Percentiles rank a stretch among this genome's conserved stretches.
Evolutionary conservation across 2,113 vertebrate genomes (phyloP).

Genomic region (Pao palembangensis): DNA sequence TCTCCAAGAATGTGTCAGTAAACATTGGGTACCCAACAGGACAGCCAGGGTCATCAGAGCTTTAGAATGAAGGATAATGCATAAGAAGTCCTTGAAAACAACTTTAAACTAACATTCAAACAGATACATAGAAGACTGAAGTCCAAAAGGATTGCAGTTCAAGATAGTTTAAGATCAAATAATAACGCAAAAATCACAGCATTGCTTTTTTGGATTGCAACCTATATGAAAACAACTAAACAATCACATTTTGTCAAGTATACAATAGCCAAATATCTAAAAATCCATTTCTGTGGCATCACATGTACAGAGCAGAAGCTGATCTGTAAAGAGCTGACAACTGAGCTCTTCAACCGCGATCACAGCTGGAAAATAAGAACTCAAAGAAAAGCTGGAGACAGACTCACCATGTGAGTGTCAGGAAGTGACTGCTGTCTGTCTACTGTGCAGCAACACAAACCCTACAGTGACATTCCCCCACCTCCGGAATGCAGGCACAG

Average conservation of each 20-base stretch:
- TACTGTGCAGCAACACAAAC: conserved; percentile 35
- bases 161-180: too few relatives aligned
- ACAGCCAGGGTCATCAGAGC: not conserved
- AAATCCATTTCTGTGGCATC: not conserved
- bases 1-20: conserved; percentile 18
- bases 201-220: too few relatives aligned
- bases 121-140: too few relatives aligned
- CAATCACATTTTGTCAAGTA: too few relatives aligned
- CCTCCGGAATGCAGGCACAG: conserved; percentile 43
- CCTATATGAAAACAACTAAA: too few relatives aligned
- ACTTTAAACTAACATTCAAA: too few relatives aligned
- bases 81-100: too few relatives aligned
- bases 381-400: conserved; percentile 4
- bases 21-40: conserved; percentile 7
- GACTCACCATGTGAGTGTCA: conserved; percentile 6
- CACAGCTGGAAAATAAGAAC: conserved; percentile 1
- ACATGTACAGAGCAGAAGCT: not conserved
- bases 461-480: conserved; percentile 55
- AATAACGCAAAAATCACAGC: too few relatives aligned
- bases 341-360: conserved; percentile 13
- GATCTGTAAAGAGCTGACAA: conserved; percentile 3
- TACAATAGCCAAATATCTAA: too few relatives aligned
- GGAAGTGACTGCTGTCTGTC: conserved; percentile 18
- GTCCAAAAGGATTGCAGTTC: too few relatives aligned
- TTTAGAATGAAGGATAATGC: too few relatives aligned